Percentiles rank a stretch among this genome's conserved stretches.
Conservation (phyloP, 2,888 invertebrate species). For the Chrysolina americana region DNA sequence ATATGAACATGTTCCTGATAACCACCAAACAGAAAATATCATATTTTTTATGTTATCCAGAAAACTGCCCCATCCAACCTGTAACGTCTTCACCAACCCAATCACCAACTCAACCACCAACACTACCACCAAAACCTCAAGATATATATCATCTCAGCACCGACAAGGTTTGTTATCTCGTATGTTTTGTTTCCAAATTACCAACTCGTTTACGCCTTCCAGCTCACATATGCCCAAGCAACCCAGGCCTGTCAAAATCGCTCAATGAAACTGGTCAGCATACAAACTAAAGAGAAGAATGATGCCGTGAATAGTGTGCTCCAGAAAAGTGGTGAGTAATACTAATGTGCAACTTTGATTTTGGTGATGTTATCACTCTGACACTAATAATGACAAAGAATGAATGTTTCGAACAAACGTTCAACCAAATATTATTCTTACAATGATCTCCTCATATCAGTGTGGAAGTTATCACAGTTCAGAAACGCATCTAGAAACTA, state of each 20-base stretch:
- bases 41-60: neutral
- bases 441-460: too few species aligned
- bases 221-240: constrained; percentile 19
- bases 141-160: constrained; percentile 7
- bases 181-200: neutral
- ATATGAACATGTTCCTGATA: too few species aligned
- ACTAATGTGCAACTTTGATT: too few species aligned
- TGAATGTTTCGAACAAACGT: too few species aligned
- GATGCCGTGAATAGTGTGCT: constrained; percentile 19
- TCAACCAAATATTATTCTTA: too few species aligned
- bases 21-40: too few species aligned
- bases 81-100: neutral
- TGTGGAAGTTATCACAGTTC: too few species aligned
- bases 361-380: too few species aligned
- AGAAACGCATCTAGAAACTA: too few species aligned
- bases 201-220: neutral
- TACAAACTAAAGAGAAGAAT: constrained; percentile 30
- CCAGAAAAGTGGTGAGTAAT: constrained; percentile 25
- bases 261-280: constrained; percentile 30
- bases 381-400: too few species aligned
- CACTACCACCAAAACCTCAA: neutral
- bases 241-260: constrained; percentile 18
- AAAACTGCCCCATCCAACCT: neutral
- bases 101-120: neutral
- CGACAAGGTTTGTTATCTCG: neutral